Evolutionary conservation across 2,113 vertebrate genomes (phyloP), one percentile per base, ranked within the genome.

Genomic region (Eurypyga helias): DNA sequence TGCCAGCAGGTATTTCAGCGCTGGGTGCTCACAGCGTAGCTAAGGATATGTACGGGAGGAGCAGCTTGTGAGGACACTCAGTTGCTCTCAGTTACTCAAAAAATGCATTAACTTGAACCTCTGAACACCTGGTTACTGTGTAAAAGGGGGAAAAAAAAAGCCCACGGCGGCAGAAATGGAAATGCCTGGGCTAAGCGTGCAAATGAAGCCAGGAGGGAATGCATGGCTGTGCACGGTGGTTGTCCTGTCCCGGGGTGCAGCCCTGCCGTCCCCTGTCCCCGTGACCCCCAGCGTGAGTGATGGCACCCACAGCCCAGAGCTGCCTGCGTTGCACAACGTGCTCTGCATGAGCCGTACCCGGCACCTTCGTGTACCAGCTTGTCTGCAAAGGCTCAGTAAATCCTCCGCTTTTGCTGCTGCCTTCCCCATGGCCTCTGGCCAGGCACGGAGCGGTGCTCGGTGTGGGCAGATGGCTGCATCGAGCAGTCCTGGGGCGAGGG

Each of bases 261-360:
- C 38, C 46, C 51, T 4, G 2, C 25, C 2, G 4, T 34, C 49
- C 5, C 55, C 13, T 12, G 1, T 34, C 54, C 55, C 70, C 0
- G 0, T 5, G 3, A 3, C 4, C 48, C 38, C 18, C 7, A 1
- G 43, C 0, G 3, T 18, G 62, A 72, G 45, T 34, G 77, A 60
- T 0, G 0, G 28, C 2, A 3, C 29, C 81, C 34, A 0, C 1
- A 3, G 62, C 76, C 79, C 1, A 4, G 29, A 21, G 16, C 60
- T 91, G 87, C 61, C 83, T 2, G 19, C 2, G 0, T 19, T 71
- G 81, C 81, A 46, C 80, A 83, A 25, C 0, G 1, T 7, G 55
- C 11, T 36, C 70, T 26, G 79, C 1, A 0, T 9, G 45, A 81
- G 45, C 65, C 1, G 1, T 0, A 8, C 29, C n/a, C 1, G 31